Percentiles rank a stretch among this genome's conserved stretches.
These are phyloP conservation scores for Poecilus cupreus DNA, from an alignment of 2,888 invertebrate species.

Conservation along the genomic window DNA sequence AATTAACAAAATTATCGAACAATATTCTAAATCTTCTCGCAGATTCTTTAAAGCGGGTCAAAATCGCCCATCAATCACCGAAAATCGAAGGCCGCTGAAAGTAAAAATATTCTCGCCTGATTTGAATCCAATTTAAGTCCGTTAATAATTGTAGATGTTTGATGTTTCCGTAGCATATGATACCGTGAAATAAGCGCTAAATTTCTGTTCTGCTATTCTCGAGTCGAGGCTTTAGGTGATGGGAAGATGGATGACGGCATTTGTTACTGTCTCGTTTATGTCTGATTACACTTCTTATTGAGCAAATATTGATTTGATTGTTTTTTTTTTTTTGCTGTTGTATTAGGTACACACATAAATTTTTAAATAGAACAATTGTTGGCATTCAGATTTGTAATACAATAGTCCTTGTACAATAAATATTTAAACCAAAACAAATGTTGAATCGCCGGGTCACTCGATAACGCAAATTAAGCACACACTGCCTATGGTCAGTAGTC, in stretches of 20 bases:
- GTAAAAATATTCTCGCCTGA: conserved; percentile 13
- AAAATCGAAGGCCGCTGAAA: conserved; percentile 27
- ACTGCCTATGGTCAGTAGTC: no score
- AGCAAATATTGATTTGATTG: not conserved
- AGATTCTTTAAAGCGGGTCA: conserved; percentile 22
- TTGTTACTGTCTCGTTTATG: conserved; percentile 5
- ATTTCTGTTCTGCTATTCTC: not conserved
- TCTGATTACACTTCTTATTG: not conserved
- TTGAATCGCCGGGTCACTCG: no score
- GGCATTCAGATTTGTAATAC: no score
- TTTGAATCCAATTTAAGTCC: conserved; percentile 9
- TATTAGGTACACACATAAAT: no score
- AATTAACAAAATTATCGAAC: conserved; percentile 28
- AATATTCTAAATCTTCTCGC: conserved; percentile 27
- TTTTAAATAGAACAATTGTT: no score
- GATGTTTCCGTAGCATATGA: not conserved
- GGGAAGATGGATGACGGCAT: conserved; percentile 18
- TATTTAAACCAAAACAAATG: no score
- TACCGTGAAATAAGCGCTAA: not conserved
- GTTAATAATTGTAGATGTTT: not conserved
- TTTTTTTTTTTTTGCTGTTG: not conserved
- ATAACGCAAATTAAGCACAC: no score
- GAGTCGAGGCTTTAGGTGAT: not conserved
- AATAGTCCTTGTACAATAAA: no score
- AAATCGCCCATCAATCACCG: conserved; percentile 17